phyloP scores from a whole-genome alignment of 2,113 vertebrate species.

The Dermatemys mawii region DNA sequence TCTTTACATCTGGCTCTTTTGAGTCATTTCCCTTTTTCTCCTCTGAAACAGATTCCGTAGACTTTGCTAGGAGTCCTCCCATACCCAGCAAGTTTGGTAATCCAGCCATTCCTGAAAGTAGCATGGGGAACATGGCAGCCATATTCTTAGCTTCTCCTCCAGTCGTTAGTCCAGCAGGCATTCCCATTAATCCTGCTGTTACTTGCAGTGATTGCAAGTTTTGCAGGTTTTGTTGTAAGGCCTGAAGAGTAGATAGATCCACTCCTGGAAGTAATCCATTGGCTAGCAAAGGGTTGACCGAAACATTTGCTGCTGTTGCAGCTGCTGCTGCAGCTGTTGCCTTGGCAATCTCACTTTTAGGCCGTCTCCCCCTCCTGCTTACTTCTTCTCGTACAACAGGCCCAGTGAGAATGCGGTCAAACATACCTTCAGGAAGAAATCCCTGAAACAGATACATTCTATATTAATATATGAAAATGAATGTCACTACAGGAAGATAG shows the following conservation, averaged over 20 bases:
- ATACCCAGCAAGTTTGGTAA: slow-evolving; percentile 93
- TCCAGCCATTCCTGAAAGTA: slow-evolving; percentile 94
- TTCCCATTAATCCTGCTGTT: slow-evolving; percentile 92
- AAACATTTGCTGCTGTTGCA: slow-evolving; percentile 63
- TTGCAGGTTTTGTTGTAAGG: slow-evolving; percentile 96
- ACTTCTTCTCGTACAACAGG: slow-evolving; percentile 98
- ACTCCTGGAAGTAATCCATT: slow-evolving; percentile 91
- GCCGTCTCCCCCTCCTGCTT: slow-evolving; percentile 93
- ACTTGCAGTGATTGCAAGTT: slow-evolving; percentile 95
- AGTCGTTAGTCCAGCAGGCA: slow-evolving; percentile 86
- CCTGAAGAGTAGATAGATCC: slow-evolving; percentile 93
- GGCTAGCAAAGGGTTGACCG: slow-evolving; percentile 84
- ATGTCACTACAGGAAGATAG: not conserved
- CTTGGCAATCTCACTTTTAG: slow-evolving; percentile 92
- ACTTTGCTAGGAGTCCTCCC: slow-evolving; percentile 86
- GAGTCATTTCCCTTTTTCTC: slow-evolving; percentile 84
- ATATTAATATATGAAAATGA: not conserved
- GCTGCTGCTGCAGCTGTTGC: slow-evolving; percentile 73
- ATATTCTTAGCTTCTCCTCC: slow-evolving; percentile 87
- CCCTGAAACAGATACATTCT: slow-evolving; percentile 78
- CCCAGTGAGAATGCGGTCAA: slow-evolving; percentile 95
- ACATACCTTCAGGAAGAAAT: slow-evolving; percentile 97
- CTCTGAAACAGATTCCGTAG: slow-evolving; percentile 81
- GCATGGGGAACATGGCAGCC: slow-evolving; percentile 97
- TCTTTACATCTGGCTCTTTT: slow-evolving; percentile 83